Percentiles rank a stretch among this genome's conserved stretches.
These are phyloP conservation scores for Junonia oenone DNA, from an alignment of 2,888 invertebrate species.

Conservation along the genomic window DNA sequence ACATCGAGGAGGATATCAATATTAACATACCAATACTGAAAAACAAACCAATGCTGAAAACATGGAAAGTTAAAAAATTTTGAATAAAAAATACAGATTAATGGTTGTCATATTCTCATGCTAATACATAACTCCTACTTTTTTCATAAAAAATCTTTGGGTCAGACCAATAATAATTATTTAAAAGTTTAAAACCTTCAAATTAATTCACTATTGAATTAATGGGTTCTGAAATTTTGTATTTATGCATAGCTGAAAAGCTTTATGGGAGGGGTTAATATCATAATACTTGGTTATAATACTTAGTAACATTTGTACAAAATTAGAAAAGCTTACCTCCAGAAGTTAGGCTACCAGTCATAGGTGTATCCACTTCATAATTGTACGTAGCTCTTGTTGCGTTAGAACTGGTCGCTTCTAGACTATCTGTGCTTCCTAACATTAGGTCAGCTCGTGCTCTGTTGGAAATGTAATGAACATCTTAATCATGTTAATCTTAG, in stretches of 20 bases:
- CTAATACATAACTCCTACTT: too few relatives aligned
- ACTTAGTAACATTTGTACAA: neutral
- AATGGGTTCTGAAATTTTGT: neutral
- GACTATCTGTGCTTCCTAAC: constrained; percentile 84
- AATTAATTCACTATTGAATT: neutral
- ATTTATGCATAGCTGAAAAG: constrained; percentile 12
- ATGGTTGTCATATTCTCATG: neutral
- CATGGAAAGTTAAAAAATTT: neutral
- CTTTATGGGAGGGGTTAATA: neutral
- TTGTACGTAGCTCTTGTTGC: constrained; percentile 91
- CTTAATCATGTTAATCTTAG: neutral
- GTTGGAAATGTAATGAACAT: neutral
- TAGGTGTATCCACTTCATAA: constrained; percentile 90
- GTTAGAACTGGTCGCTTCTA: constrained; percentile 88
- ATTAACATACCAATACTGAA: neutral
- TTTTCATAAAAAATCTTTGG: neutral
- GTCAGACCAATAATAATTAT: too few relatives aligned
- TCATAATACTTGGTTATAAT: neutral
- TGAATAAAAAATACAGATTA: neutral
- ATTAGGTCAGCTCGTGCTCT: constrained; percentile 76
- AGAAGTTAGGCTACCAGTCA: constrained; percentile 92
- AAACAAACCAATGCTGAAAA: too few relatives aligned
- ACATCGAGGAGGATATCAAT: neutral
- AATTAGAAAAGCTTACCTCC: constrained; percentile 53
- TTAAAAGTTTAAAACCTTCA: neutral